Evolutionary conservation across 2,797 vertebrate species (phyloP).

Genomic region (Pelodytes ibericus): DNA sequence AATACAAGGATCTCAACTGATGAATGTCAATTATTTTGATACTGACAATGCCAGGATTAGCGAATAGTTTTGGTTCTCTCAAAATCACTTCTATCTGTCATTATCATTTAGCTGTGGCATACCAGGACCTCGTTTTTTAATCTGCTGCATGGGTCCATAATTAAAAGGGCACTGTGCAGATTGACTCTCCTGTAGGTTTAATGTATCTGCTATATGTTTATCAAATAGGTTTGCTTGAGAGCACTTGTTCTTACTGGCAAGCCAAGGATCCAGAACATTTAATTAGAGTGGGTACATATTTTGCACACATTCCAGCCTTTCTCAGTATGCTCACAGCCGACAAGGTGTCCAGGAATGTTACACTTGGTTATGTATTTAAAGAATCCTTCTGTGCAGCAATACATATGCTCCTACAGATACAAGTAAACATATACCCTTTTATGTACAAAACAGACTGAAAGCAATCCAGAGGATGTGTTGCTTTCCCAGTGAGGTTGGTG

Average conservation of each 20-base stretch:
- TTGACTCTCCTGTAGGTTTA: conserved; percentile 55
- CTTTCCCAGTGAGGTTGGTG: neutral
- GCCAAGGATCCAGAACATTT: conserved; percentile 10
- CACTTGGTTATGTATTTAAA: conserved; percentile 28
- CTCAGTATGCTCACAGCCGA: conserved; percentile 12
- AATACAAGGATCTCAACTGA: too few species aligned
- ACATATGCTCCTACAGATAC: neutral
- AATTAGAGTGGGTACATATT: conserved; percentile 4
- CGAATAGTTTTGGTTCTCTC: too few species aligned
- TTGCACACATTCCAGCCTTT: neutral
- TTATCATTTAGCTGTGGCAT: conserved; percentile 43
- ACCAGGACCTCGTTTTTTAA: conserved; percentile 44
- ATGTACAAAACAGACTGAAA: neutral
- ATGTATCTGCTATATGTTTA: conserved; percentile 60
- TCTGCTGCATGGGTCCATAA: conserved; percentile 48
- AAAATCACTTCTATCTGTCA: conserved; percentile 58
- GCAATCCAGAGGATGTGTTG: neutral
- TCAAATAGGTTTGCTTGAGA: conserved; percentile 48
- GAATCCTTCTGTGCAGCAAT: neutral
- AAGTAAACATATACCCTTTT: neutral
- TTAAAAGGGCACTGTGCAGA: conserved; percentile 23
- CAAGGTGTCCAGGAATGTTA: conserved; percentile 5
- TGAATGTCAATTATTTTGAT: too few species aligned
- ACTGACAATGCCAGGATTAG: too few species aligned
- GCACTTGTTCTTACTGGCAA: conserved; percentile 47